Conservation (phyloP, 2,888 invertebrate species). For the Drosophila colorata region DNA sequence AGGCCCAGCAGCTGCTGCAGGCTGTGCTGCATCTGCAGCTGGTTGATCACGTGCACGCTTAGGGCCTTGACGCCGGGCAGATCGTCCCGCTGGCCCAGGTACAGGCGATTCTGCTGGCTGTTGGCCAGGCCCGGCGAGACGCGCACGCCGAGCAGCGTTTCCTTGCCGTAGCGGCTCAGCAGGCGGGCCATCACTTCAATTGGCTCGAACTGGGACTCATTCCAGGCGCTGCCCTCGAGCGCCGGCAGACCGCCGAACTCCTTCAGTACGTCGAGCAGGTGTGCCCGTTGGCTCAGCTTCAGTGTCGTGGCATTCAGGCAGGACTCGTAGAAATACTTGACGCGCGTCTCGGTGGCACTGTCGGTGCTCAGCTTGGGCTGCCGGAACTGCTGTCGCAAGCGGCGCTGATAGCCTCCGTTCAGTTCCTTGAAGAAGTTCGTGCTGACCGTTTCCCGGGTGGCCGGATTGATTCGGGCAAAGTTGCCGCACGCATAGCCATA, state of each 20-base stretch:
- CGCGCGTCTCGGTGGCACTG: conserved; percentile 68
- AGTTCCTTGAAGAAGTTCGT: conserved; percentile 38
- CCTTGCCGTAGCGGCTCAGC: conserved; percentile 74
- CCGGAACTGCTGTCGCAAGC: conserved; percentile 64
- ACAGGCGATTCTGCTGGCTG: conserved; percentile 75
- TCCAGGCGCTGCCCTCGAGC: conserved; percentile 73
- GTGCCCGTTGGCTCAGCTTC: conserved; percentile 43
- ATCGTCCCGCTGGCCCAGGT: conserved; percentile 60
- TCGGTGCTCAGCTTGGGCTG: conserved; percentile 69
- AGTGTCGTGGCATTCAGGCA: conserved; percentile 60
- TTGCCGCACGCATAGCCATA: conserved; percentile 82
- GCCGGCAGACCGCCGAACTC: conserved; percentile 83
- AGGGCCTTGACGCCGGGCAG: conserved; percentile 43
- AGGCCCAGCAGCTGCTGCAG: conserved; percentile 71
- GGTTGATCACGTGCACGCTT: conserved; percentile 19
- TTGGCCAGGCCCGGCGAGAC: conserved; percentile 71
- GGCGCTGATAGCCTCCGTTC: conserved; percentile 69
- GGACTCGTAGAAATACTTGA: conserved; percentile 83
- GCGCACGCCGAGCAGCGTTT: conserved; percentile 72
- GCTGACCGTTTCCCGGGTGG: conserved; percentile 31
- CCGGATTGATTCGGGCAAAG: conserved; percentile 72
- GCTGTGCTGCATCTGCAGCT: conserved; percentile 35
- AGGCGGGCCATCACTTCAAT: conserved; percentile 71
- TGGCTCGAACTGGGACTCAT: conserved; percentile 76
- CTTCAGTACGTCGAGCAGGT: conserved; percentile 63